phyloP scores from a whole-genome alignment of 2,113 vertebrate genomes.

The Periophthalmodon schlosseri region DNA sequence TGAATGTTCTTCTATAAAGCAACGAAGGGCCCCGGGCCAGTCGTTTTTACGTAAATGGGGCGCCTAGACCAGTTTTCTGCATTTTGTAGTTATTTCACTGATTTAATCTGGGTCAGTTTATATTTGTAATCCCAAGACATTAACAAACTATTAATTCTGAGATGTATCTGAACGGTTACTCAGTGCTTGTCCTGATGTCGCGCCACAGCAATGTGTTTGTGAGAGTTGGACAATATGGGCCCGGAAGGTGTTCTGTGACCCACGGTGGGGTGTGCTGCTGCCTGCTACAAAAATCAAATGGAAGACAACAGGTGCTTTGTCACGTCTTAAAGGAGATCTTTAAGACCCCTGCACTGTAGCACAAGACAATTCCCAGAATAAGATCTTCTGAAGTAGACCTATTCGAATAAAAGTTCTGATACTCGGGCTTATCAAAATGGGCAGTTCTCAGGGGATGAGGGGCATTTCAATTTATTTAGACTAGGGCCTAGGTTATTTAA shows the following conservation, averaged over 20 bases:
- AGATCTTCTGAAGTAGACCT: background rate
- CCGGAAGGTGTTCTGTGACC: conserved; percentile 27
- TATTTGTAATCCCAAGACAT: background rate
- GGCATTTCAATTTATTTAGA: too few species aligned
- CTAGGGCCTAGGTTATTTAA: background rate
- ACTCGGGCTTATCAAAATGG: background rate
- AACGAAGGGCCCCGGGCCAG: background rate
- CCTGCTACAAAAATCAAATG: conserved; percentile 53
- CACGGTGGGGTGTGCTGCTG: conserved; percentile 41
- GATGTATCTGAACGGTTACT: background rate
- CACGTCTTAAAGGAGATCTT: conserved; percentile 31
- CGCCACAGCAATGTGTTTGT: conserved; percentile 28
- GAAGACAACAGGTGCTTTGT: conserved; percentile 49
- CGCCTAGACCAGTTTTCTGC: background rate
- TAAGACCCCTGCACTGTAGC: conserved; percentile 30
- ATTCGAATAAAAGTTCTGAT: background rate
- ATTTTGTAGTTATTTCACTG: background rate
- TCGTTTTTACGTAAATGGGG: background rate
- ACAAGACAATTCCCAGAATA: background rate
- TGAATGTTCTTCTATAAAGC: background rate
- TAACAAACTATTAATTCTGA: background rate
- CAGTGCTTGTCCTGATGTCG: background rate
- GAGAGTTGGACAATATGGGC: conserved; percentile 29
- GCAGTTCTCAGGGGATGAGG: background rate
- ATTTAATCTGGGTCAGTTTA: background rate